Percentiles rank a stretch among this genome's conserved stretches.
Evolutionary conservation across 2,113 vertebrate genomes (phyloP).

Genomic region (Anser cygnoides): DNA sequence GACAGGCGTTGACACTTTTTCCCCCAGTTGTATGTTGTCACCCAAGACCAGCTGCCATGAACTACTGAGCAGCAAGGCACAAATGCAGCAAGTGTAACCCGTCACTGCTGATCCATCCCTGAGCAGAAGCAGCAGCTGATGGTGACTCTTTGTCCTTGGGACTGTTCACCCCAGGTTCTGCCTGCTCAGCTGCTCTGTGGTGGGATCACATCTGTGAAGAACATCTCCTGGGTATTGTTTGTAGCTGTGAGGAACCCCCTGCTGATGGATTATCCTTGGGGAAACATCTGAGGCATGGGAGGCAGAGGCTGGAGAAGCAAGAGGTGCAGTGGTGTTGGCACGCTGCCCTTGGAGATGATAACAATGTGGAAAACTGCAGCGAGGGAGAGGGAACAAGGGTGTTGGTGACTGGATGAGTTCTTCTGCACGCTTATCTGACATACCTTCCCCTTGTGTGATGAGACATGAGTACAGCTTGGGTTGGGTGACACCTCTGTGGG

Average conservation of each 20-base stretch:
- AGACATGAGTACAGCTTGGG: fast-evolving
- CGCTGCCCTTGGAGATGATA: neutral
- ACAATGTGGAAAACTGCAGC: neutral
- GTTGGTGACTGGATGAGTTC: neutral
- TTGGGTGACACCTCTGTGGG: neutral
- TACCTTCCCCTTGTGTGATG: neutral
- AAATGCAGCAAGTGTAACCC: fast-evolving
- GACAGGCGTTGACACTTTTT: neutral
- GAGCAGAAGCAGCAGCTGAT: neutral
- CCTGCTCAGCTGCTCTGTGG: neutral
- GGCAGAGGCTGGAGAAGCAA: neutral
- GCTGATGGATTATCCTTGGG: neutral
- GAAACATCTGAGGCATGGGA: neutral
- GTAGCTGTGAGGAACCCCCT: neutral
- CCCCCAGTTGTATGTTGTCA: no score
- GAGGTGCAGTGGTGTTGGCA: neutral
- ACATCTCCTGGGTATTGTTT: neutral
- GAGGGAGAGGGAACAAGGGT: fast-evolving
- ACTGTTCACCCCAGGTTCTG: neutral
- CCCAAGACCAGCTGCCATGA: neutral
- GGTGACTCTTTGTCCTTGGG: neutral
- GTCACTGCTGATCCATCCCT: neutral
- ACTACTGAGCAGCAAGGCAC: neutral
- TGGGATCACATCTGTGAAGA: neutral
- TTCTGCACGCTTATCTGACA: neutral